Percentiles rank a stretch among this genome's conserved stretches.
Conservation (phyloP, 2,113 vertebrate species). For the Aphyosemion australe region DNA sequence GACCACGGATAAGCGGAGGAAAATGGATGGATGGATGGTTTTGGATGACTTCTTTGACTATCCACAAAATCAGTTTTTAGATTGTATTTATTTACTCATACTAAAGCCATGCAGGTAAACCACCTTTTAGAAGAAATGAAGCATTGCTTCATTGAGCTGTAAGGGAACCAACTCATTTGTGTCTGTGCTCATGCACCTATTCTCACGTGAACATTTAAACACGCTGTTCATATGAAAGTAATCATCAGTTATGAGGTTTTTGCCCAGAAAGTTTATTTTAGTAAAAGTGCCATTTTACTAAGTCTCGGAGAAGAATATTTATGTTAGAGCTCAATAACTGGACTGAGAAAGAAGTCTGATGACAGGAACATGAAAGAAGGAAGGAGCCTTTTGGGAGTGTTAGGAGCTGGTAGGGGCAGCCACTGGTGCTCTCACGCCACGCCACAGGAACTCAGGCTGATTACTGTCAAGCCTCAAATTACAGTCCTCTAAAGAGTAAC, state of each 20-base stretch:
- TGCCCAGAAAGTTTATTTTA: constrained; percentile 41
- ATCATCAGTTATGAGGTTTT: constrained; percentile 27
- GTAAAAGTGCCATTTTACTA: constrained; percentile 46
- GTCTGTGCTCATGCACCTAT: not conserved
- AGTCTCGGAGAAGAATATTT: constrained; percentile 51
- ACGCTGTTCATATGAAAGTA: constrained; percentile 1
- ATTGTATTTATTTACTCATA: no score
- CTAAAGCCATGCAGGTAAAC: no score
- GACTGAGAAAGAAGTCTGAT: constrained; percentile 51
- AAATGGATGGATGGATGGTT: no score
- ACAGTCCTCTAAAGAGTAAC: constrained; percentile 71
- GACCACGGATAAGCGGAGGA: no score
- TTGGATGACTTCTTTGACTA: no score
- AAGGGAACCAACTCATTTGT: not conserved
- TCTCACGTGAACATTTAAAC: constrained; percentile 1
- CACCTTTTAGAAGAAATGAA: no score
- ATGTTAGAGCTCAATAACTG: constrained; percentile 43
- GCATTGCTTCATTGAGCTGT: no score
- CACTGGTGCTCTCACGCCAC: constrained; percentile 66
- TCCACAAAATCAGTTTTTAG: no score
- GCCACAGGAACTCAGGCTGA: constrained; percentile 71
- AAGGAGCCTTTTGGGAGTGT: constrained; percentile 57
- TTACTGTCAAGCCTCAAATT: constrained; percentile 76
- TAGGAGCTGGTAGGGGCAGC: constrained; percentile 54
- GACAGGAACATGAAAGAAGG: constrained; percentile 55